These are phyloP conservation scores for Rhodeus uyekii DNA, from an alignment of 2,797 vertebrate genomes.

Conservation along the genomic window DNA sequence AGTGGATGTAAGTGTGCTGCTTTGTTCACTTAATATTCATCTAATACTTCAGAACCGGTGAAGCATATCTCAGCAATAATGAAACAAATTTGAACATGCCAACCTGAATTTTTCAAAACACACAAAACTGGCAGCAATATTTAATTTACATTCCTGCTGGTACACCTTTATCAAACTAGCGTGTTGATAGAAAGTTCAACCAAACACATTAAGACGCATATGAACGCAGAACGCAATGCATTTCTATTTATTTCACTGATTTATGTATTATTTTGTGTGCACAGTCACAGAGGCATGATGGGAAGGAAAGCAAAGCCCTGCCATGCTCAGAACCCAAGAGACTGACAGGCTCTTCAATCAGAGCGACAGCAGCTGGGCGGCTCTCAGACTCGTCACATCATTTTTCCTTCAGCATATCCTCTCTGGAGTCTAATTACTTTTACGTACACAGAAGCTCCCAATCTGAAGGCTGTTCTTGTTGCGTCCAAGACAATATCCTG, in stretches of 20 bases:
- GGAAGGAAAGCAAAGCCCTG: conserved; percentile 27
- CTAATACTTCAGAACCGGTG: conserved; percentile 25
- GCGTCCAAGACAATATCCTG: conserved; percentile 1
- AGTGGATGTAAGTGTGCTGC: conserved; percentile 18
- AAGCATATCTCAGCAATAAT: conserved; percentile 26
- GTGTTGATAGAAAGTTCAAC: background rate
- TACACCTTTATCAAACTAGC: background rate
- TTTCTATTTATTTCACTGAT: conserved; percentile 11
- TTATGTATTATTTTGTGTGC: conserved; percentile 13
- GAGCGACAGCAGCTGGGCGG: conserved; percentile 29
- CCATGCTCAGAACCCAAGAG: conserved; percentile 32
- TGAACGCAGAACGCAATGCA: background rate
- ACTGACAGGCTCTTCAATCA: conserved; percentile 37
- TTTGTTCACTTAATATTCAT: conserved; percentile 34
- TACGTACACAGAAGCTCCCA: background rate
- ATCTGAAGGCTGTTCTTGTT: conserved; percentile 7
- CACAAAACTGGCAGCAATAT: background rate
- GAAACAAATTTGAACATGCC: conserved; percentile 26
- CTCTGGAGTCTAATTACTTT: conserved; percentile 49
- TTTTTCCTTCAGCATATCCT: conserved; percentile 21
- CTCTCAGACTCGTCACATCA: background rate
- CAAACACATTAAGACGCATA: background rate
- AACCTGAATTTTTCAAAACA: background rate
- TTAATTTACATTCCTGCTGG: background rate
- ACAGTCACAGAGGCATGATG: conserved; percentile 22